phyloP scores from a whole-genome alignment of 2,113 vertebrate genomes.

The Physeter macrocephalus region DNA sequence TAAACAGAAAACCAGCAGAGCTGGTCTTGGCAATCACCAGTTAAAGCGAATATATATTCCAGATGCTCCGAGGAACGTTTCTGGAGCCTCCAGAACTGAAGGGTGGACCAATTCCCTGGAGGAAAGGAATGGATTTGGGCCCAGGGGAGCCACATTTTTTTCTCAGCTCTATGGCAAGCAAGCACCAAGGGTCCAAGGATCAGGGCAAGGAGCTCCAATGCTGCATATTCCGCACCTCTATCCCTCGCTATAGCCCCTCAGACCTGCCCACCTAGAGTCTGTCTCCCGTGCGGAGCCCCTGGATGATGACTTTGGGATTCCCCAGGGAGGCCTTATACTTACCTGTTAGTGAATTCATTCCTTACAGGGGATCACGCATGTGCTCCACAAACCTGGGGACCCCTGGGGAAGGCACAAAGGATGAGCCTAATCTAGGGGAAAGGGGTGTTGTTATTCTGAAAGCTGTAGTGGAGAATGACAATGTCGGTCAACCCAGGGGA shows the following conservation, averaged over 20 bases:
- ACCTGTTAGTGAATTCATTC: neutral
- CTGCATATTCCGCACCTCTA: neutral
- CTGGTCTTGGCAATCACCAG: conserved; percentile 6
- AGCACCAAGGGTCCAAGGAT: neutral
- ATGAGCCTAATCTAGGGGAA: neutral
- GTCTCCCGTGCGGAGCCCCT: neutral
- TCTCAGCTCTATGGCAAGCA: neutral
- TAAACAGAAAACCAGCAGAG: conserved; percentile 28
- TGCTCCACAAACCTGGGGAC: neutral
- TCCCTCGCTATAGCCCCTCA: fast-evolving
- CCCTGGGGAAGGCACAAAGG: neutral
- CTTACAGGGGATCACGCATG: neutral
- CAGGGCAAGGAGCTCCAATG: neutral
- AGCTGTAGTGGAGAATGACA: neutral
- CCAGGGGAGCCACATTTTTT: neutral
- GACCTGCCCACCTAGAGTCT: neutral
- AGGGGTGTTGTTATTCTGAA: neutral
- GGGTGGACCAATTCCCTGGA: neutral
- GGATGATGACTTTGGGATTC: neutral
- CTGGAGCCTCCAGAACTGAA: conserved; percentile 18
- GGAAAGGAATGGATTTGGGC: neutral
- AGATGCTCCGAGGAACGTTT: conserved; percentile 47
- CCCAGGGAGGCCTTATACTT: neutral
- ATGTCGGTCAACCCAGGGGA: neutral
- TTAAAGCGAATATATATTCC: conserved; percentile 47